These are phyloP conservation scores for Platichthys stellatus DNA, from an alignment of 2,113 vertebrate species.

Conservation along the genomic window DNA sequence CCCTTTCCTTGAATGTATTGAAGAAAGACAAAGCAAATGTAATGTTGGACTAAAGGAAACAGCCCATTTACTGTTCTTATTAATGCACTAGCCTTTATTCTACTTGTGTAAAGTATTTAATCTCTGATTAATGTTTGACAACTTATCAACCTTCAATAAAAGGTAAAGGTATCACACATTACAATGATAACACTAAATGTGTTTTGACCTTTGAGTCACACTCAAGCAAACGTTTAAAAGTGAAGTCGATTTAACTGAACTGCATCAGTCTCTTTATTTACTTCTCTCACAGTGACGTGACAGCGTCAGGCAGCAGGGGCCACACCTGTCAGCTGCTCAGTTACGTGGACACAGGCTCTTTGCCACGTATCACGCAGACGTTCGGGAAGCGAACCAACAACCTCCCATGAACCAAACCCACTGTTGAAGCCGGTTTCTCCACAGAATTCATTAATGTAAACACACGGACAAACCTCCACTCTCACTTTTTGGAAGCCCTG, in stretches of 20 bases:
- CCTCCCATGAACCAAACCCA: too few relatives aligned
- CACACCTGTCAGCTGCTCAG: constrained; percentile 38
- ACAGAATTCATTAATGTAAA: background rate
- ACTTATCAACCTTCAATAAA: background rate
- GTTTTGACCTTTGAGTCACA: background rate
- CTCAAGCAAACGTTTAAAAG: too few relatives aligned
- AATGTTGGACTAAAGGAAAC: too few relatives aligned
- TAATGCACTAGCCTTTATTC: background rate
- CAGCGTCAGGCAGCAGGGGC: background rate
- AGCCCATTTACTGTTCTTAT: background rate
- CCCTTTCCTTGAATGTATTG: too few relatives aligned
- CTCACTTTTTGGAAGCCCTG: background rate
- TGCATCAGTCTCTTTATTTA: too few relatives aligned
- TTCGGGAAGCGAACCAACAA: background rate
- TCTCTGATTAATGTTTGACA: background rate
- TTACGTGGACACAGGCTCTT: constrained; percentile 38
- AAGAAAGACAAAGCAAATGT: too few relatives aligned
- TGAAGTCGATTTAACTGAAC: too few relatives aligned
- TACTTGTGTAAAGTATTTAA: too few relatives aligned
- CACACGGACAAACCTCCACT: background rate
- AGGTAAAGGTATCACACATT: too few relatives aligned
- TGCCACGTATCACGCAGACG: background rate
- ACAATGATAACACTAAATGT: background rate
- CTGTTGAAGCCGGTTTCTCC: background rate
- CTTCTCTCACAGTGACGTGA: background rate